Evolutionary conservation across 2,797 vertebrate genomes (phyloP).

Genomic region (Phataginus tricuspis): DNA sequence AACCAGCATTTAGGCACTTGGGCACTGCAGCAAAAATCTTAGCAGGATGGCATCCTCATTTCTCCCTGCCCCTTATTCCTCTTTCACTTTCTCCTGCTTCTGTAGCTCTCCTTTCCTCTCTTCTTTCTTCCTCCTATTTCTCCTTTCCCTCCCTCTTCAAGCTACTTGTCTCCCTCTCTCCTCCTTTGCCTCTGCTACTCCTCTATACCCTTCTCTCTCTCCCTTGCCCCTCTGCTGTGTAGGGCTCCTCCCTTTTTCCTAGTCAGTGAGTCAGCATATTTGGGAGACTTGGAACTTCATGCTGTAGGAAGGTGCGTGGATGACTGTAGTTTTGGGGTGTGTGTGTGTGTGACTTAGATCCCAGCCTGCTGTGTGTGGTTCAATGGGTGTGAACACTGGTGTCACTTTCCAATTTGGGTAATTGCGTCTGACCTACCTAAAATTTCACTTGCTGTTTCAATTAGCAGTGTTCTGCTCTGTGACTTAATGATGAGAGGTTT

Average conservation of each 20-base stretch:
- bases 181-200: background rate
- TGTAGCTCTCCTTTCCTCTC: background rate
- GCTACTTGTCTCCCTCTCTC: background rate
- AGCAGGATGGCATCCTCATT: background rate
- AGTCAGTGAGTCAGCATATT: background rate
- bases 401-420: conserved; percentile 56
- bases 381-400: background rate
- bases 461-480: conserved; percentile 44
- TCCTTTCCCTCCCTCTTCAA: background rate
- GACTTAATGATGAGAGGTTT: conserved; percentile 28
- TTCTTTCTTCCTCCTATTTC: background rate
- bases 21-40: background rate
- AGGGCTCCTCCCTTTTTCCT: background rate
- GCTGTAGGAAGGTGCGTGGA: background rate
- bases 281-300: background rate
- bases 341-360: background rate
- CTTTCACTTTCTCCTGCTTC: background rate
- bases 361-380: background rate
- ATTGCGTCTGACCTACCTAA: conserved; percentile 65
- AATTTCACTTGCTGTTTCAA: conserved; percentile 56
- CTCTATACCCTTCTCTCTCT: background rate
- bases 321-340: background rate
- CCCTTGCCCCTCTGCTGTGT: background rate
- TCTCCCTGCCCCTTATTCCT: background rate
- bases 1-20: background rate